Percentiles rank a stretch among this genome's conserved stretches.
phyloP scores from a whole-genome alignment of 2,888 invertebrate genomes.

The Apoda limacodes region DNA sequence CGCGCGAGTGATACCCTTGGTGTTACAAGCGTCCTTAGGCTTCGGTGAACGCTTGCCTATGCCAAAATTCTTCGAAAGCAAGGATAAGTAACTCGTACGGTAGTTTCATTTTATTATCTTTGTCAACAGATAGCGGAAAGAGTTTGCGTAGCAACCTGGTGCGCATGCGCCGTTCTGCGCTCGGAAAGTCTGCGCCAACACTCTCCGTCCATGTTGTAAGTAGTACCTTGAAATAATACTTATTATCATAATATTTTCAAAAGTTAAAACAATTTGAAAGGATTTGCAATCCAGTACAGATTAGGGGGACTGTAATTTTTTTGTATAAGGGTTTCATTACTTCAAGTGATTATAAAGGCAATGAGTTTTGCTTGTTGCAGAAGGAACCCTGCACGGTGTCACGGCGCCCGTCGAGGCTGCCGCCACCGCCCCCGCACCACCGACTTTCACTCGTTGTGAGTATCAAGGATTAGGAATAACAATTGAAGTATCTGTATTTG shows the following conservation, averaged over 20 bases:
- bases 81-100: too few species aligned
- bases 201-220: conserved; percentile 82
- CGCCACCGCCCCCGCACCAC: conserved; percentile 63
- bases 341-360: too few species aligned
- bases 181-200: conserved; percentile 96
- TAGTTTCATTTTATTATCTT: too few species aligned
- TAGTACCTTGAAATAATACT: conserved; percentile 8
- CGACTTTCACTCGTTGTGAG: conserved; percentile 62
- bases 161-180: conserved; percentile 87
- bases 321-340: too few species aligned
- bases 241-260: too few species aligned
- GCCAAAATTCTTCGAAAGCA: too few species aligned
- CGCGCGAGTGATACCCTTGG: too few species aligned
- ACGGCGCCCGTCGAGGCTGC: conserved; percentile 58
- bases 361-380: conserved; percentile 34
- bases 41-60: too few species aligned
- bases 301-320: too few species aligned
- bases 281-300: too few species aligned
- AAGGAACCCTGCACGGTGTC: conserved; percentile 57
- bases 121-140: conserved; percentile 47
- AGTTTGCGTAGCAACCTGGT: conserved; percentile 77
- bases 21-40: too few species aligned
- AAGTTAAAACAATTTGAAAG: too few species aligned
- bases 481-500: conserved; percentile 1
- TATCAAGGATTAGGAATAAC: conserved; percentile 6